Evolutionary conservation across 2,797 vertebrate species (phyloP), one percentile per base, ranked within the genome.

Genomic region (Spondyliosoma cantharus): DNA sequence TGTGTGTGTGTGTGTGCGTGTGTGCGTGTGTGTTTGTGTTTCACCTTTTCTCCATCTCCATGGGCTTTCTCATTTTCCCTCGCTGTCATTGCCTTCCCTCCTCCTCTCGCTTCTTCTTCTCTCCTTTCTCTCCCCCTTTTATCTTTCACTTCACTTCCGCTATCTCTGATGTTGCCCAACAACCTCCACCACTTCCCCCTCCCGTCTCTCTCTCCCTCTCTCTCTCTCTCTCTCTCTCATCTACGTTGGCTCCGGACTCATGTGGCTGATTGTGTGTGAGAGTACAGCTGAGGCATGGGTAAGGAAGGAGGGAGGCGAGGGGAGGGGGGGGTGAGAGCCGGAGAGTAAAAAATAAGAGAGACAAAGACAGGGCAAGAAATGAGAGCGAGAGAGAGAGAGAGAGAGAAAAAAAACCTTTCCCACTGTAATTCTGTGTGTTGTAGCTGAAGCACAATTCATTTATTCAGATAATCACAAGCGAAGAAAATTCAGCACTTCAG

Each of bases 91-190:
- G 54, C 70, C 56, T 45, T 59, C 74, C 67, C 76, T 79, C 59
- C 67, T 83, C 76, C 76, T 75, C 68, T 78, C 14, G 37, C 64
- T 50, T 65, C 74, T 71, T 54, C 54, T 78, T 69, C 32, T 52
- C 68, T 20, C 48, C 45, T 86, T 81, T 79, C 73, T 83, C 66
- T 71, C 58, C 52, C 83, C 76, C 69, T 81, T 87, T 87, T 81
- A 90, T 90, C 89, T 87, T 70, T 83, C 76, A 71, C 86, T 83
- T 85, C 74, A 78, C 85, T 87, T 87, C 78, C 25, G 49, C 66
- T 80, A 71, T 84, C 77, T 87, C 71, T 89, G 81, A 88, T 90
- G 80, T 84, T 81, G 76, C 86, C 84, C 86, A 81, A 73, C 80
- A 88, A 76, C 79, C 72, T 80, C 76, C 73, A 56, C 56, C 56